Conservation (phyloP, 2,113 vertebrate species). For the Dromas ardeola region DNA sequence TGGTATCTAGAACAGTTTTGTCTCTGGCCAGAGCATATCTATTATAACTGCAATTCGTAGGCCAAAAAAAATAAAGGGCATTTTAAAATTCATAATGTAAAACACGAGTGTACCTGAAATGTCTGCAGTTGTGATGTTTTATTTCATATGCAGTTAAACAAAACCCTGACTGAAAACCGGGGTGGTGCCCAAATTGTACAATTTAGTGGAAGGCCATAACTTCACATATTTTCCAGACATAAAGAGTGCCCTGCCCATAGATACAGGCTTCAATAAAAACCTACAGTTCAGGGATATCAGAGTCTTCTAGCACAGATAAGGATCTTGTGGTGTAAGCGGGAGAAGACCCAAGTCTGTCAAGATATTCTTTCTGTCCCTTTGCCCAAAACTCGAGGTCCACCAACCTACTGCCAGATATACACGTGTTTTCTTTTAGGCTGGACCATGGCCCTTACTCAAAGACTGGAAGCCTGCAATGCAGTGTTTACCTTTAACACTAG, state of each 20-base stretch:
- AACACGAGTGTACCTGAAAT: not conserved
- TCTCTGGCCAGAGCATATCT: not conserved
- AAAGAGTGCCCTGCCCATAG: not conserved
- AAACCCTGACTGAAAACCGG: not conserved
- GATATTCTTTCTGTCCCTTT: not conserved
- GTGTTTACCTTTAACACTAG: not conserved
- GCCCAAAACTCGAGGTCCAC: not conserved
- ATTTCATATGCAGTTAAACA: not conserved
- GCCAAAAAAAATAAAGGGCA: not conserved
- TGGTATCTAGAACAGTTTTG: not conserved
- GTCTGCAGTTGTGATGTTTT: not conserved
- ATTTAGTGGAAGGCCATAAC: not conserved
- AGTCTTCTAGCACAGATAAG: not conserved
- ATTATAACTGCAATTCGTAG: not conserved
- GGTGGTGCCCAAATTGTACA: not conserved
- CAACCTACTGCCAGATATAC: not conserved
- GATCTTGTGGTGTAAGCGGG: not conserved
- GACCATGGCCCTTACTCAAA: not conserved
- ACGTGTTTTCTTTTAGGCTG: not conserved
- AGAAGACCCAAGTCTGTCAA: not conserved
- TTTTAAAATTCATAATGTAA: not conserved
- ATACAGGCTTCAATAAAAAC: not conserved
- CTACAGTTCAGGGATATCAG: not conserved
- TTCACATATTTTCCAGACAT: not conserved
- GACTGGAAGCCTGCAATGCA: not conserved